Evolutionary conservation across 2,113 vertebrate genomes (phyloP).

Genomic region (Hippopotamus amphibius): DNA sequence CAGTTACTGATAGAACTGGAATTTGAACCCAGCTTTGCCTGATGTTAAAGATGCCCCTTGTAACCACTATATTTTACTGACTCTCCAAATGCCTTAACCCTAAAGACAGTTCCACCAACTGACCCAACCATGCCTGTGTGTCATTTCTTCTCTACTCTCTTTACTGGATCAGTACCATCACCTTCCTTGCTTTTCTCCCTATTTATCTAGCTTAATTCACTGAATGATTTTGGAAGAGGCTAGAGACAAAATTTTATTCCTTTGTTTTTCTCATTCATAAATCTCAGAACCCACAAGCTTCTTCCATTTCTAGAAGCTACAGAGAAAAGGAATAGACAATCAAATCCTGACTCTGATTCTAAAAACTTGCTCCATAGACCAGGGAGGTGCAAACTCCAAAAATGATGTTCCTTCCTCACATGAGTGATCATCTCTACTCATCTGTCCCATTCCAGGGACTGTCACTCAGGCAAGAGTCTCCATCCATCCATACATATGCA

Average conservation of each 20-base stretch:
- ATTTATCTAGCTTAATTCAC: not conserved
- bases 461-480: not conserved
- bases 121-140: fast-evolving
- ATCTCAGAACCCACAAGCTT: not conserved
- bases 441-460: not conserved
- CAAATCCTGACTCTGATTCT: not conserved
- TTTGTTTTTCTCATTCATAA: not conserved
- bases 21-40: not conserved
- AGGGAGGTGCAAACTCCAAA: not conserved
- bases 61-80: not conserved
- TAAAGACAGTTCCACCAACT: not conserved
- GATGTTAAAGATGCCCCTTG: not conserved
- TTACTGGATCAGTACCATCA: not conserved
- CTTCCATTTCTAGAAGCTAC: not conserved
- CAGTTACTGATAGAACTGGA: not conserved
- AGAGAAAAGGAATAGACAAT: not conserved
- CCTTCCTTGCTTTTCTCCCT: not conserved
- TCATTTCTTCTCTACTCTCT: not conserved
- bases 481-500: not conserved
- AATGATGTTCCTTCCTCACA: not conserved
- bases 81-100: not conserved
- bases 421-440: not conserved
- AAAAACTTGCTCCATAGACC: not conserved
- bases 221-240: not conserved
- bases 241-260: not conserved